Base-by-base conservation (phyloP, 2,113 vertebrate species). In the Cyphomyrus discorhynchus region DNA sequence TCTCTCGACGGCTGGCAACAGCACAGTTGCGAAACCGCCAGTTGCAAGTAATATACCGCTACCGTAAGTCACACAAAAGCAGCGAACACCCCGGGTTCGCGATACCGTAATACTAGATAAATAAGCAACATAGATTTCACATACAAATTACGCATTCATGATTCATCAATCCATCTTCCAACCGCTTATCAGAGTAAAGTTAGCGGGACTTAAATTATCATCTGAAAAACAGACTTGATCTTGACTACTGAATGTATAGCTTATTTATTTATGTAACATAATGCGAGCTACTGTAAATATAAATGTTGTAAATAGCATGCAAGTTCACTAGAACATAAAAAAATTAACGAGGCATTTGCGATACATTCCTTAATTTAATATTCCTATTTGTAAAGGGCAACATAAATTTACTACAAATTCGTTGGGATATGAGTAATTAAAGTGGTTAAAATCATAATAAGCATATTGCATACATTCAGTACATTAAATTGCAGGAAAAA, bases 51-150 rank as follows among this genome's bases (percentile, higher is more conserved):
- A 90, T 89, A 53, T 83, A 88, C 49, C 53, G 47, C 84, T 91
- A 92, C 90, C 90, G 91, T 91, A 92, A 89, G 21, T 88, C 21
- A 87, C 1, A 42, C 3, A 19, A 87, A 83, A 47, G 66, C 45
- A 90, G 90, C 9, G 82, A 19, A 52, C 27, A 1, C 0, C 3
- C 5, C 21, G 39, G 56, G 82, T 45, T 17, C 53, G 24, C 47
- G 46, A 46, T 46, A 89, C 91, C 89, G 91, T 91, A 91, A 56
- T 53, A 19, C 74, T 21, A 10, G 1, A 13, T 47, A 49, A 39
- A 89, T 21, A 19, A 42, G 10, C 24, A 42, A 31, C 3, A 27
- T 4, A 10, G 35, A 66, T 66, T 45, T 47, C 58, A 42, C 35
- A 45, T 62, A 6, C 19, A 7, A 62, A 19, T 53, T 24, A 88